Conservation (phyloP, 2,797 vertebrate species). For the Xiphophorus birchmanni region DNA sequence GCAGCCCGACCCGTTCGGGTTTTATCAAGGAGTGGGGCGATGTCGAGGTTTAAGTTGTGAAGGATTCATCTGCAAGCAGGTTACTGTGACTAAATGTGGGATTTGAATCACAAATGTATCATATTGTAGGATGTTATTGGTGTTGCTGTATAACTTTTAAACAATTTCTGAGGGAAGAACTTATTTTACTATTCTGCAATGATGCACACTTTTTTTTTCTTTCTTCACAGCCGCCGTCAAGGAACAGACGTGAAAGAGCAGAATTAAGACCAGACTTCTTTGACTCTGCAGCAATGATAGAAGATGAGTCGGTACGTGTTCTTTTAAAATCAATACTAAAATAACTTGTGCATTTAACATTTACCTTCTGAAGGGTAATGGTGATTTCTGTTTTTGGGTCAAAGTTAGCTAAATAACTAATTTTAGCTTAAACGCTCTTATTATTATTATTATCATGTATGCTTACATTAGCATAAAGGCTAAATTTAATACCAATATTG, state of each 20-base stretch:
- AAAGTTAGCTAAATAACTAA: no score
- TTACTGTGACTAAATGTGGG: background rate
- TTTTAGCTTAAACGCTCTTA: no score
- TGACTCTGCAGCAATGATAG: slow-evolving; percentile 98
- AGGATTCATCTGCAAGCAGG: background rate
- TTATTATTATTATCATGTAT: no score
- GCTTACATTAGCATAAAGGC: no score
- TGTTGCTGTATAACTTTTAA: background rate
- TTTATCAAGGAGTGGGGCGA: no score
- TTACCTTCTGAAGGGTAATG: background rate
- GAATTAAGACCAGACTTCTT: slow-evolving; percentile 99
- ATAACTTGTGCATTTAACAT: background rate
- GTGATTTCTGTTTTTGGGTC: no score
- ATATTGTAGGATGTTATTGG: background rate
- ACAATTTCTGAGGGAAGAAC: background rate
- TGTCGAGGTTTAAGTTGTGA: background rate
- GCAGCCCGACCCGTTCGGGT: background rate
- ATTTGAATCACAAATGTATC: background rate
- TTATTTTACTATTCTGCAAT: background rate
- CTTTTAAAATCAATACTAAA: slow-evolving; percentile 2
- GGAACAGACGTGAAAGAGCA: slow-evolving; percentile 96
- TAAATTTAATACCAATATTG: no score
- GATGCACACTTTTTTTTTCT: background rate
- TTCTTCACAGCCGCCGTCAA: slow-evolving; percentile 90
- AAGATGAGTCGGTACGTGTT: slow-evolving; percentile 94